These are phyloP conservation scores for Dynastes grantii DNA, from an alignment of 2,888 invertebrate genomes.

Conservation along the genomic window DNA sequence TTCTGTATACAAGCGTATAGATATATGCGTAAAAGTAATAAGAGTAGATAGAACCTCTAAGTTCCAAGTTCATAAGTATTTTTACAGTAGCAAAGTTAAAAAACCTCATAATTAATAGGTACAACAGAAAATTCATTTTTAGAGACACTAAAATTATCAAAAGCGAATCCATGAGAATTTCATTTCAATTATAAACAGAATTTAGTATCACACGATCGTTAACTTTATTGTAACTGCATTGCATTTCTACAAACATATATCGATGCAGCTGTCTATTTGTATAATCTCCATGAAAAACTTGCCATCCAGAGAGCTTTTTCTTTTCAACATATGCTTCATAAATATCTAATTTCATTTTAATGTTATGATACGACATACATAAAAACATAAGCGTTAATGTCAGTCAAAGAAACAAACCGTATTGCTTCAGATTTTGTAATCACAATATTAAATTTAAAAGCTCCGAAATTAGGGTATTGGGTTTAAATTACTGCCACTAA, in stretches of 20 bases:
- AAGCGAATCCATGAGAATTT: too few species aligned
- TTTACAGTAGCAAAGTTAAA: too few species aligned
- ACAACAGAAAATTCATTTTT: too few species aligned
- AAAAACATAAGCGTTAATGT: constrained; percentile 24
- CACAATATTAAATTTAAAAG: constrained; percentile 19
- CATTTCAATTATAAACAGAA: too few species aligned
- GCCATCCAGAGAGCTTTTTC: background rate
- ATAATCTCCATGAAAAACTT: background rate
- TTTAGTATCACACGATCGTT: too few species aligned
- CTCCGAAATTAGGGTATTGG: constrained; percentile 30
- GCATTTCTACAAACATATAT: background rate
- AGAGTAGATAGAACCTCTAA: too few species aligned
- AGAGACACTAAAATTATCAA: too few species aligned
- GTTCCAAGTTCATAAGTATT: too few species aligned
- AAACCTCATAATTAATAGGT: too few species aligned
- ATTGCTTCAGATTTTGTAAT: constrained; percentile 26
- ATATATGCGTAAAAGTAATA: too few species aligned
- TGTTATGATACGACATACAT: background rate
- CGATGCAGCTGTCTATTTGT: background rate
- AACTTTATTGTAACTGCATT: too few species aligned
- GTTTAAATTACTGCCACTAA: constrained; percentile 15
- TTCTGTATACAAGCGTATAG: too few species aligned
- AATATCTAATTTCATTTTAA: constrained; percentile 4
- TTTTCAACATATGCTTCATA: background rate
- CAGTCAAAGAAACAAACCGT: background rate